Evolutionary conservation across 2,888 invertebrate genomes (phyloP).

Genomic region (Hedya salicella): DNA sequence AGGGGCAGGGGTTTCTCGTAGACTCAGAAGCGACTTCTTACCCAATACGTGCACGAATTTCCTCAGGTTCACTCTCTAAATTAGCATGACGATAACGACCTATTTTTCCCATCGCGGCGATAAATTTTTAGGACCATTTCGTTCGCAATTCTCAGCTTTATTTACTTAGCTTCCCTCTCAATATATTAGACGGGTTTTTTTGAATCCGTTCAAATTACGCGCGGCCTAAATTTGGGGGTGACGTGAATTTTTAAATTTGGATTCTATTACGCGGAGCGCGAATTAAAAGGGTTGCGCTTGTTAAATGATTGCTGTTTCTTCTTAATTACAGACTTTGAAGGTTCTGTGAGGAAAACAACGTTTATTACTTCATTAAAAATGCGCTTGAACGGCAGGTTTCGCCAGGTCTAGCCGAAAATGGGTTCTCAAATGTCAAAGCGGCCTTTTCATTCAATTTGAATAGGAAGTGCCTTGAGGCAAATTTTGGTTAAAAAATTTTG

Average conservation of each 20-base stretch:
- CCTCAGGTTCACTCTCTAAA: conserved; percentile 10
- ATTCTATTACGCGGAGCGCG: conserved; percentile 57
- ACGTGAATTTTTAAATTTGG: conserved; percentile 55
- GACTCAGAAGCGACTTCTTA: neutral
- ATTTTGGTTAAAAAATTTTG: neutral
- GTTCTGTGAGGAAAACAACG: conserved; percentile 31
- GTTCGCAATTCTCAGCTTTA: conserved; percentile 59
- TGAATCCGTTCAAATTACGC: conserved; percentile 70
- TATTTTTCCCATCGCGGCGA: conserved; percentile 50
- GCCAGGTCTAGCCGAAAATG: conserved; percentile 10
- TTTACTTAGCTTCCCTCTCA: conserved; percentile 62
- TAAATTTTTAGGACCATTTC: conserved; percentile 64
- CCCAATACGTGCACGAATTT: neutral
- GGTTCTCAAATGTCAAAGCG: conserved; percentile 1
- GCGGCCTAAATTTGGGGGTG: conserved; percentile 56
- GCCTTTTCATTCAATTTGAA: conserved; percentile 3
- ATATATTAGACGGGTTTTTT: conserved; percentile 69
- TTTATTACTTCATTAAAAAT: conserved; percentile 35
- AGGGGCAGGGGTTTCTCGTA: neutral
- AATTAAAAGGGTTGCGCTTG: conserved; percentile 52
- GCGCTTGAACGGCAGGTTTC: conserved; percentile 9
- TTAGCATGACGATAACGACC: conserved; percentile 41
- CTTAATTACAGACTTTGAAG: conserved; percentile 35
- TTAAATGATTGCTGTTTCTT: conserved; percentile 47
- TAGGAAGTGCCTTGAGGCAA: neutral